Conservation (phyloP, 2,888 invertebrate genomes). For the Calameuta filiformis region DNA sequence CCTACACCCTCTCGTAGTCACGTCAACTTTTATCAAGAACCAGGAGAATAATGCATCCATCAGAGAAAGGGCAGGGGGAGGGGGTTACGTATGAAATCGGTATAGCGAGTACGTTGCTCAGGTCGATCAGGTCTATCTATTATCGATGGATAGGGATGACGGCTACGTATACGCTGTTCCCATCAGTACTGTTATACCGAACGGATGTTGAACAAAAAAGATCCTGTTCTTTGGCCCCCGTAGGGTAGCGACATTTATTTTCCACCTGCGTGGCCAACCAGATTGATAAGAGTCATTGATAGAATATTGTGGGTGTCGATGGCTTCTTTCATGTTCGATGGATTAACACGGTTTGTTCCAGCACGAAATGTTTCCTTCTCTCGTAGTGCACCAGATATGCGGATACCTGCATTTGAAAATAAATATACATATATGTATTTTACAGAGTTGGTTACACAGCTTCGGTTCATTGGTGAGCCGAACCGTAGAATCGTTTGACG, state of each 20-base stretch:
- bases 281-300: not conserved
- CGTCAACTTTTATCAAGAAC: not conserved
- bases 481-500: not conserved
- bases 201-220: not conserved
- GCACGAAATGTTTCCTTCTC: not conserved
- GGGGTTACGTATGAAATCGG: not conserved
- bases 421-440: not conserved
- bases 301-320: not conserved
- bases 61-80: not conserved
- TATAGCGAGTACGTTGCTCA: not conserved
- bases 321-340: not conserved
- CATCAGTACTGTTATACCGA: not conserved
- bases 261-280: not conserved
- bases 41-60: not conserved
- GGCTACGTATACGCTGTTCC: not conserved
- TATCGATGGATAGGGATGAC: not conserved
- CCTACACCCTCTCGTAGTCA: not conserved
- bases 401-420: not conserved
- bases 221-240: not conserved
- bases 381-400: not conserved
- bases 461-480: not conserved
- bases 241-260: not conserved
- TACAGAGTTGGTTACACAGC: not conserved
- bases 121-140: not conserved
- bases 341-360: not conserved